A percentile compares a stretch with the other conserved stretches of the same genome.
These are phyloP conservation scores for Coecobrya sp. DNA, from an alignment of 2,888 invertebrate species.

Conservation along the genomic window DNA sequence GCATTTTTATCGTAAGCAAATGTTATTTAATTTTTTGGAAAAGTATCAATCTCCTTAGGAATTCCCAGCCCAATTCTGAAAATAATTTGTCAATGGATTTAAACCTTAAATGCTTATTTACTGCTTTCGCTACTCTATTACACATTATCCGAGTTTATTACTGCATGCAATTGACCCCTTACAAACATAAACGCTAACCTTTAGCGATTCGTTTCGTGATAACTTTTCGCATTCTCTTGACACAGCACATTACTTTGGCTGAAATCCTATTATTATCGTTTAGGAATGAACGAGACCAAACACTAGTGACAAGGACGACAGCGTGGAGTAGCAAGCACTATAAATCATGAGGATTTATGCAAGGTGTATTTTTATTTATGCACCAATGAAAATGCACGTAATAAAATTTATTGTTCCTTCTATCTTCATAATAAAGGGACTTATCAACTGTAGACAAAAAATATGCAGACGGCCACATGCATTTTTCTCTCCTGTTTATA, in stretches of 20 bases:
- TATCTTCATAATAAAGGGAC: not conserved
- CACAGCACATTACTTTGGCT: slow-evolving; percentile 39
- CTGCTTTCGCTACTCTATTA: too few species aligned
- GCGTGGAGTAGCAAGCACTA: not conserved
- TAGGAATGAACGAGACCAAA: not conserved
- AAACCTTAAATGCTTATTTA: too few species aligned
- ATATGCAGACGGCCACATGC: not conserved
- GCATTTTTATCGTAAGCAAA: too few species aligned
- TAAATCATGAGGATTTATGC: not conserved
- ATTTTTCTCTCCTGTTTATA: not conserved
- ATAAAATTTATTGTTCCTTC: not conserved
- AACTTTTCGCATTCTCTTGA: slow-evolving; percentile 48
- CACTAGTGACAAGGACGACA: slow-evolving; percentile 22
- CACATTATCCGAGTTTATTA: not conserved
- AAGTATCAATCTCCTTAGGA: too few species aligned
- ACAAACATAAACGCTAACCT: slow-evolving; percentile 49
- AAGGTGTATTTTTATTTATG: slow-evolving; percentile 15
- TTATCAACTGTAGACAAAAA: not conserved
- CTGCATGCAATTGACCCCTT: not conserved
- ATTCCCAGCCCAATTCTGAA: too few species aligned
- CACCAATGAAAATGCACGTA: slow-evolving; percentile 9
- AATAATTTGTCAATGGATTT: too few species aligned
- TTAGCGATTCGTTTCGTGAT: slow-evolving; percentile 51
- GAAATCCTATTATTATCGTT: slow-evolving; percentile 40
- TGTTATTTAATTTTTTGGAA: too few species aligned